phyloP scores from a whole-genome alignment of 2,113 vertebrate genomes.

The Cathartes aura region DNA sequence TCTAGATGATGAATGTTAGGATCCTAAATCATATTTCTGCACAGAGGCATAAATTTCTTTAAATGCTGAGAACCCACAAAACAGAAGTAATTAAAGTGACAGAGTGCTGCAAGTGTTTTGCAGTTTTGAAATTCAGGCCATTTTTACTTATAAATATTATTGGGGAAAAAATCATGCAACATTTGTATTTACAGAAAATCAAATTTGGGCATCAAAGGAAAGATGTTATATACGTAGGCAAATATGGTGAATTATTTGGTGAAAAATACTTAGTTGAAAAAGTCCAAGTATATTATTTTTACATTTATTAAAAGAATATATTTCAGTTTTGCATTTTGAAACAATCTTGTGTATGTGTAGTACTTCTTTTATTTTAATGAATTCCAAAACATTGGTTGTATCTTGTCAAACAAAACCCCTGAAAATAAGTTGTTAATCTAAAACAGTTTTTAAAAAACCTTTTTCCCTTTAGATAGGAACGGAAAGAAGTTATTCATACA shows the following conservation, averaged over 20 bases:
- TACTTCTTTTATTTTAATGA: background rate
- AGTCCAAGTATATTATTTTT: background rate
- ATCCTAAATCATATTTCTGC: background rate
- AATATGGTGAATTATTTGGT: background rate
- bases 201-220: background rate
- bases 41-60: background rate
- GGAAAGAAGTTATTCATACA: slow-evolving; percentile 1
- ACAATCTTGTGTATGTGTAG: background rate
- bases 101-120: background rate
- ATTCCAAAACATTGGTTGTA: background rate
- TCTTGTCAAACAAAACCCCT: background rate
- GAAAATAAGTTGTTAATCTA: background rate
- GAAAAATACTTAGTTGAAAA: background rate
- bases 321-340: background rate
- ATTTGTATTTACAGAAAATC: background rate
- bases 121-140: background rate
- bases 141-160: background rate
- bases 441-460: background rate
- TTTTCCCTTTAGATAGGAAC: background rate
- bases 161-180: background rate
- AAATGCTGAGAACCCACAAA: background rate
- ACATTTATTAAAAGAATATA: background rate
- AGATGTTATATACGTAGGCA: background rate
- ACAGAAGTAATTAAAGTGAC: background rate
- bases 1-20: background rate